These are phyloP conservation scores for Drosophila arawakana DNA, from an alignment of 1,140 invertebrate genomes.

Conservation along the genomic window DNA sequence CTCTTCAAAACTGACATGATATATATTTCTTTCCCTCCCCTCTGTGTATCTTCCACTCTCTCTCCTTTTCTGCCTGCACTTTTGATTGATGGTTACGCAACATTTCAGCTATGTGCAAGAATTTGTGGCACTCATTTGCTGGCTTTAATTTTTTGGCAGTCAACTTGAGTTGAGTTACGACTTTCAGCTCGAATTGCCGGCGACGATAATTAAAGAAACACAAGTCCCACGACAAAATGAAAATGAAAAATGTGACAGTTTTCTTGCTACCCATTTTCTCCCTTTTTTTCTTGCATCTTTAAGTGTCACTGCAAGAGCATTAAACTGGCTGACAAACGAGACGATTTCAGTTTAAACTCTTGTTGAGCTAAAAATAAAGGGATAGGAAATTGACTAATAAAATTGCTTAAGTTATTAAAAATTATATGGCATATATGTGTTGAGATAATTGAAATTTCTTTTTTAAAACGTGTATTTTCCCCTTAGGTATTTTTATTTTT, in stretches of 20 bases:
- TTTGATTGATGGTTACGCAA: conserved; percentile 75
- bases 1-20: conserved; percentile 61
- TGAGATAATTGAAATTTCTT: background rate
- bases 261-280: conserved; percentile 7
- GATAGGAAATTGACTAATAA: background rate
- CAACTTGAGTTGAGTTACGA: conserved; percentile 33
- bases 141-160: background rate
- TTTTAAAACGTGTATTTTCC: background rate
- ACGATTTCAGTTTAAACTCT: background rate
- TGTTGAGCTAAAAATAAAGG: background rate
- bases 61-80: conserved; percentile 42
- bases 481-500: background rate
- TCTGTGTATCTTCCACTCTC: background rate
- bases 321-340: conserved; percentile 15
- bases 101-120: conserved; percentile 19
- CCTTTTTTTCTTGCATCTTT: background rate
- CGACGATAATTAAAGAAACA: conserved; percentile 32
- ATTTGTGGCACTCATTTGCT: conserved; percentile 4
- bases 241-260: conserved; percentile 61
- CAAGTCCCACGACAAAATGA: conserved; percentile 21
- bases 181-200: conserved; percentile 37
- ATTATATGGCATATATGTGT: background rate
- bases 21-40: conserved; percentile 2
- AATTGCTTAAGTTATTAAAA: background rate
- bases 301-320: conserved; percentile 12